Conservation (phyloP, 2,113 vertebrate genomes). For the Oreocharis arfaki region DNA sequence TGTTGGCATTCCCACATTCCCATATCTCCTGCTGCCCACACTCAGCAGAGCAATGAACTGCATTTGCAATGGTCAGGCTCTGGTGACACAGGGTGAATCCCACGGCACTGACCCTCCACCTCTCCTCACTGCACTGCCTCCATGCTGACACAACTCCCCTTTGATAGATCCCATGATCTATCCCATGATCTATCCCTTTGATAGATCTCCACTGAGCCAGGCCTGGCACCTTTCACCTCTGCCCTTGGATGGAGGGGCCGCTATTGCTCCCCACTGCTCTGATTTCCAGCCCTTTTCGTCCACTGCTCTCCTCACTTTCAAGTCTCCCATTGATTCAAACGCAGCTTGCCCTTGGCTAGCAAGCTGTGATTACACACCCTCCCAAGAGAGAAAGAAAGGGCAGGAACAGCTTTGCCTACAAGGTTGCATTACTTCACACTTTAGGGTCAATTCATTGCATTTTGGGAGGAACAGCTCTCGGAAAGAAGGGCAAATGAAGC, state of each 20-base stretch:
- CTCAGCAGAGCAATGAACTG: not conserved
- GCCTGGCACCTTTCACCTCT: not conserved
- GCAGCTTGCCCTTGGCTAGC: not conserved
- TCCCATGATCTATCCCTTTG: no score
- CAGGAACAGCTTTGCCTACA: not conserved
- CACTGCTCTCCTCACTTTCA: not conserved
- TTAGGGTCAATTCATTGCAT: not conserved
- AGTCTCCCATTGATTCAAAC: not conserved
- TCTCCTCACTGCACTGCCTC: not conserved
- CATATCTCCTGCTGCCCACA: not conserved
- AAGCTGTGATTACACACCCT: not conserved
- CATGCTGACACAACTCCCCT: not conserved
- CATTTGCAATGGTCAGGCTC: not conserved
- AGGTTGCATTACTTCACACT: not conserved
- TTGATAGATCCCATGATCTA: not conserved
- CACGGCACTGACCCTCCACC: not conserved
- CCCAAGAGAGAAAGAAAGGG: not conserved
- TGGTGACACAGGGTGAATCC: fast-evolving
- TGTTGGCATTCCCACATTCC: not conserved
- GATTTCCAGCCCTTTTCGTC: not conserved
- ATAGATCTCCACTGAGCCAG: not conserved
- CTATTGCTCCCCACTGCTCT: not conserved
- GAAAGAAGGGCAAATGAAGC: not conserved
- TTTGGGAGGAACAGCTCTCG: not conserved
- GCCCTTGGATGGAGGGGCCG: not conserved